Evolutionary conservation across 2,797 vertebrate genomes (phyloP), one percentile per base, ranked within the genome.

Genomic region (Hydrolagus colliei): DNA sequence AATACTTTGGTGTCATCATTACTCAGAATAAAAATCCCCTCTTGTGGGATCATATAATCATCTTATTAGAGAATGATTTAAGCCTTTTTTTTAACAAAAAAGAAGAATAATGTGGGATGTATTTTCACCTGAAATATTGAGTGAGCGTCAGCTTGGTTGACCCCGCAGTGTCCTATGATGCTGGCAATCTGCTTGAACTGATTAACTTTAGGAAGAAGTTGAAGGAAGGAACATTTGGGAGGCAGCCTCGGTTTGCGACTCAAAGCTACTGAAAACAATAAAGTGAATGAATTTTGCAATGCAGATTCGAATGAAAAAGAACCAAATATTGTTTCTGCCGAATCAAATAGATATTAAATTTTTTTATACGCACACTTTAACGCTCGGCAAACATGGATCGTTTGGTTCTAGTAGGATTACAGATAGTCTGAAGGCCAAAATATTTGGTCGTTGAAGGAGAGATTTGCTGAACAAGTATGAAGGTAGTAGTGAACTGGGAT

Each of bases 71-170:
- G 90, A 87, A 88, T 93, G 91, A 95, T 90, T 89, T 91, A 95
- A 93, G 90, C 86, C 86, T 92, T 91, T 92, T 92, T 92, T 52
- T 52, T 52, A 52, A 90, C 93, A 93, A 94, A 91, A 93, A 94
- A 90, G 90, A 94, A 93, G 90, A 94, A 93, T 86, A 89, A 88
- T 92, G 91, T 94, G 91, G 91, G 87, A 89, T 91, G 94, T 95
- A 95, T 96, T 97, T 97, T 95, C 93, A 95, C 93, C 93, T 95
- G 95, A 96, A 95, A 96, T 96, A 96, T 93, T 95, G 94, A 93
- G 87, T 92, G 92, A 93, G 27, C 90, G 92, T 92, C 90, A 93
- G 93, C 94, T 95, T 93, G 93, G 90, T 95, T 91, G 93, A 93
- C 93, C 74, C 90, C 89, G 77, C 88, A 18, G 84, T 93, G 94